Percentiles rank a stretch among this genome's conserved stretches.
Evolutionary conservation across 2,888 invertebrate species (phyloP).

Genomic region (Azorinus chamasolen): DNA sequence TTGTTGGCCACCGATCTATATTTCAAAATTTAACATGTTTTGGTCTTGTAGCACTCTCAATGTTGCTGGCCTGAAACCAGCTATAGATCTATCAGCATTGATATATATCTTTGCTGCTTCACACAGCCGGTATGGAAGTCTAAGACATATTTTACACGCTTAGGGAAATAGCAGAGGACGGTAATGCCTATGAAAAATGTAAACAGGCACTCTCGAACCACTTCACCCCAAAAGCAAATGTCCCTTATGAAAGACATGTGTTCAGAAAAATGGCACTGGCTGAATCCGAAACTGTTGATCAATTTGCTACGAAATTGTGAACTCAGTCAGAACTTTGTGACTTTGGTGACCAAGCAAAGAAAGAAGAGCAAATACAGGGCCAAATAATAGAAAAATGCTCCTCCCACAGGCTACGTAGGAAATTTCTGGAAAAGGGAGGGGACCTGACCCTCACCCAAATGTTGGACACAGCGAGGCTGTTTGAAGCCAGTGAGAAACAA

Average conservation of each 20-base stretch:
- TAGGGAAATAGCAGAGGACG: conserved; percentile 1
- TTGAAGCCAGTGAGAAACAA: conserved; percentile 1
- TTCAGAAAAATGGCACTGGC: conserved; percentile 11
- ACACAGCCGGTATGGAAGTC: conserved; percentile 42
- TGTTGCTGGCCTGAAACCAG: too few relatives aligned
- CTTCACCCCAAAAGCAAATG: conserved; percentile 37
- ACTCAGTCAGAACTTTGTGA: too few relatives aligned
- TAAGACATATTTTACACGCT: conserved; percentile 30
- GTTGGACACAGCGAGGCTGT: conserved; percentile 10
- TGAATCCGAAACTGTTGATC: too few relatives aligned
- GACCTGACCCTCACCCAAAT: conserved; percentile 15
- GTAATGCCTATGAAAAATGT: conserved; percentile 14
- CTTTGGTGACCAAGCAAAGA: too few relatives aligned
- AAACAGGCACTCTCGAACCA: conserved; percentile 6
- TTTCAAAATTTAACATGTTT: too few relatives aligned
- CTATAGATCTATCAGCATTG: too few relatives aligned
- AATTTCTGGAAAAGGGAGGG: conserved; percentile 7
- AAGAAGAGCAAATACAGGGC: background rate
- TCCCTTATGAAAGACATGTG: conserved; percentile 42
- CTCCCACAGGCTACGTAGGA: conserved; percentile 12
- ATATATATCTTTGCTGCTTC: conserved; percentile 44
- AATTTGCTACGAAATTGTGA: too few relatives aligned
- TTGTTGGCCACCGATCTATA: too few relatives aligned
- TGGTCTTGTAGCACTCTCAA: too few relatives aligned
- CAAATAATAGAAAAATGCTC: conserved; percentile 21